Evolutionary conservation across 2,797 vertebrate genomes (phyloP), one percentile per base, ranked within the genome.

Genomic region (Cynodonichthys magdalenae): DNA sequence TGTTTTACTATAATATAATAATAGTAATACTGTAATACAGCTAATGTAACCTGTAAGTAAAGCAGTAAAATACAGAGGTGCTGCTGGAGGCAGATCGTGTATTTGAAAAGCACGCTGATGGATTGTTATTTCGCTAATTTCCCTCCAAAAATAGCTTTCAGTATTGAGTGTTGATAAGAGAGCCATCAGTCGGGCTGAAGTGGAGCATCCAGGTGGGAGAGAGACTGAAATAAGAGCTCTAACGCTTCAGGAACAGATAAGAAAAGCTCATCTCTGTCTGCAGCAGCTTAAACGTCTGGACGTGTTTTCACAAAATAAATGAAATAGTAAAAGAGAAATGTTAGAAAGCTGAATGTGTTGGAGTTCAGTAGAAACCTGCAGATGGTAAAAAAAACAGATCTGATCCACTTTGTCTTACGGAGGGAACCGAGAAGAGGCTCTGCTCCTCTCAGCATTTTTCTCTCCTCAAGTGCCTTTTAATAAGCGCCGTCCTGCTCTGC

Each of bases 41-140:
- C 34, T 9, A 17, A 44, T 42, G 8, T 27, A 17, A 55, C 20
- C 24, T 17, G 20, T 55, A n/a, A 15, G 27, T 44, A 27, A 12
- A 7, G 18, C 34, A 36, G 8, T 7, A 47, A 46, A 64, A 86
- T 81, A 86, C 85, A 82, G 69, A 78, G 50, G 55, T 79, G 64
- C 82, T 85, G 89, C 84, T 86, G 74, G 75, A 78, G 72, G 70
- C 75, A 71, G 70, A 51, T 71, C 59, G 63, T 75, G 66, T 61
- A 53, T 83, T 82, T 78, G 81, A 86, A 76, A 72, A 39, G 53
- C 51, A 58, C 70, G 47, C 79, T 89, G 89, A 92, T 86, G 79
- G 81, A 77, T 82, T 68, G 80, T 81, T 82, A 86, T 89, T 87
- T 80, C 69, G 82, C 82, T 89, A 80, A 92, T 92, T 87, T 89